Conservation (phyloP, 2,113 vertebrate genomes). For the Crotophaga sulcirostris region DNA sequence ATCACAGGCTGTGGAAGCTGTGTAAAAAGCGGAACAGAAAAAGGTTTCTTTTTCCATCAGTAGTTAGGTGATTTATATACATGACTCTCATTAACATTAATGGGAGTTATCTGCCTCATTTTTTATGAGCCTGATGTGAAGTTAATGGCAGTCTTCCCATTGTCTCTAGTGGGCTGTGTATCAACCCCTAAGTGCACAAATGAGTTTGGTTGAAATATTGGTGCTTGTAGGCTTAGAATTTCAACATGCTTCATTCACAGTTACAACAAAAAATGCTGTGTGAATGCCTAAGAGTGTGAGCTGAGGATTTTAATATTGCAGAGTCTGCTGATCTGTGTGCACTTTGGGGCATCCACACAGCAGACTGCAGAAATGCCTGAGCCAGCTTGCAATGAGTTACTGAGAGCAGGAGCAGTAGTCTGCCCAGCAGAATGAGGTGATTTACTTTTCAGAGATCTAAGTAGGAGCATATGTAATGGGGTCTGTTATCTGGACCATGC, state of each 20-base stretch:
- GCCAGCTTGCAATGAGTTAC: background rate
- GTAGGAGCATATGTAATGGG: background rate
- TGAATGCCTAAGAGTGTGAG: background rate
- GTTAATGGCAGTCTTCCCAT: slow-evolving; percentile 54
- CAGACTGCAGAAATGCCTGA: background rate
- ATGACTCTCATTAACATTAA: slow-evolving; percentile 63
- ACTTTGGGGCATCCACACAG: background rate
- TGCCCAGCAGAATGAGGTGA: background rate
- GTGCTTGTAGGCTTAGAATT: slow-evolving; percentile 47
- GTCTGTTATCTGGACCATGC: background rate
- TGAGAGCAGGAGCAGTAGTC: background rate
- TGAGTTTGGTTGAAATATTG: slow-evolving; percentile 53
- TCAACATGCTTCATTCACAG: slow-evolving; percentile 29
- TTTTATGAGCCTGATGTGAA: slow-evolving; percentile 60
- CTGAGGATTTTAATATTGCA: background rate
- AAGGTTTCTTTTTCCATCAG: background rate
- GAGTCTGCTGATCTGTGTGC: background rate
- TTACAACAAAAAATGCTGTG: background rate
- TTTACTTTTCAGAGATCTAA: background rate
- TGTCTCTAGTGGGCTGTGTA: slow-evolving; percentile 61
- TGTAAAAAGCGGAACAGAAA: background rate
- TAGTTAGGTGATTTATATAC: slow-evolving; percentile 42
- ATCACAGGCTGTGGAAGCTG: background rate
- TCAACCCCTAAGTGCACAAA: slow-evolving; percentile 58
- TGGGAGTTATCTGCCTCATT: slow-evolving; percentile 57